Evolutionary conservation across 1,140 invertebrate genomes (phyloP).

Genomic region (honey bee (Apis mellifera)): DNA sequence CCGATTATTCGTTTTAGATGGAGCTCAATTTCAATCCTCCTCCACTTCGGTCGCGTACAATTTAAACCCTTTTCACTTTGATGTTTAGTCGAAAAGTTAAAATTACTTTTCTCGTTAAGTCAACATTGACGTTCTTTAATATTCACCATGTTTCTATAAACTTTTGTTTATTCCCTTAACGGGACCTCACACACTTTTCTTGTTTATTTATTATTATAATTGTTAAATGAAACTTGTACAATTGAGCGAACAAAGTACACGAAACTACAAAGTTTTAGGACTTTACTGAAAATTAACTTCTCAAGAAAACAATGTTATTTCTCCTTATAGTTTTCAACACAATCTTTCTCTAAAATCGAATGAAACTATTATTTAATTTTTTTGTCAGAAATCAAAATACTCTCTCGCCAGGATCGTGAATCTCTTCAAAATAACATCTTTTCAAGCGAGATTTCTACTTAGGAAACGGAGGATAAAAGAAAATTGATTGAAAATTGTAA

Average conservation of each 20-base stretch:
- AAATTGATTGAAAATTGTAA: too few species aligned
- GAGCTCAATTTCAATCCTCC: background rate
- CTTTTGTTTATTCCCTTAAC: background rate
- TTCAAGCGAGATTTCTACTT: too few species aligned
- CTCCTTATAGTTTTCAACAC: too few species aligned
- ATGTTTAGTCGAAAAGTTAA: constrained; percentile 1
- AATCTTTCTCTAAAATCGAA: too few species aligned
- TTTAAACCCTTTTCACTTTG: constrained; percentile 14
- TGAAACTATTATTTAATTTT: too few species aligned
- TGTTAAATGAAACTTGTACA: background rate
- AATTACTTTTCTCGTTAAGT: background rate
- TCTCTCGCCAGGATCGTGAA: too few species aligned
- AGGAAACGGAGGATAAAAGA: too few species aligned
- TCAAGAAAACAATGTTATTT: too few species aligned
- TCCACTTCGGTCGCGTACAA: background rate
- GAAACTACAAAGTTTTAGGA: too few species aligned
- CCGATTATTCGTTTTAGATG: background rate
- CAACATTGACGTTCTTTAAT: constrained; percentile 16
- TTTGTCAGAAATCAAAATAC: too few species aligned
- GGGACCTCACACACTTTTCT: background rate
- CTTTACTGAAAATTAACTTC: too few species aligned
- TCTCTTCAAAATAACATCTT: too few species aligned
- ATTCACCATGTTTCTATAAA: background rate
- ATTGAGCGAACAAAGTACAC: background rate
- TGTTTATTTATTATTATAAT: background rate